A percentile compares a stretch with the other conserved stretches of the same genome.
phyloP scores from a whole-genome alignment of 2,113 vertebrate species.

The Crotalus helleri region DNA sequence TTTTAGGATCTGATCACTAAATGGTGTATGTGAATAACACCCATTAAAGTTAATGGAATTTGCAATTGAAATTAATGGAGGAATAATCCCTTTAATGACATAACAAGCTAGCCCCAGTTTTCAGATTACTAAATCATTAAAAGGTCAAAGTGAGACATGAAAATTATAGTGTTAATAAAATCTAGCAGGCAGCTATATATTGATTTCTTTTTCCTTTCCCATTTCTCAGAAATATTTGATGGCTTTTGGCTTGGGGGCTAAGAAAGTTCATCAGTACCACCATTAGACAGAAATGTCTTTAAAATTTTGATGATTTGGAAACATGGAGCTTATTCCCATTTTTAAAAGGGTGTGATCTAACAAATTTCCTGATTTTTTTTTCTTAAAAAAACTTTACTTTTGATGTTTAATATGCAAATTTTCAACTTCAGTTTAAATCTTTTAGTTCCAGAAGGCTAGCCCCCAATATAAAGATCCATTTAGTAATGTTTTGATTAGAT shows the following conservation, averaged over 20 bases:
- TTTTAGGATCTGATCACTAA: background rate
- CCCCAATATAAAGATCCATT: background rate
- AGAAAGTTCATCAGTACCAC: background rate
- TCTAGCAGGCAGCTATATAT: background rate
- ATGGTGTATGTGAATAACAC: background rate
- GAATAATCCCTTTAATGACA: background rate
- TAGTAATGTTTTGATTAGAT: background rate
- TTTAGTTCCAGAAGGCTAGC: background rate
- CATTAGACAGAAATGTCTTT: background rate
- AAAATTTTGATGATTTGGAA: background rate
- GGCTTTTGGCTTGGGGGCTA: background rate
- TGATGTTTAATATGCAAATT: background rate
- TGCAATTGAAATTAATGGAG: background rate
- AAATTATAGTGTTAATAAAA: slow-evolving; percentile 7
- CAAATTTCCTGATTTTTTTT: background rate
- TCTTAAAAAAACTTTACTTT: background rate
- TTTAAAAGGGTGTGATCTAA: background rate
- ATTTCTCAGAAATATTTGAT: background rate
- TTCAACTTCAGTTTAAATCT: background rate
- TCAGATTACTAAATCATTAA: background rate
- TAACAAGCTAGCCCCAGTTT: background rate
- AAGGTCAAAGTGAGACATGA: background rate
- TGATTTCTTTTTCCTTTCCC: background rate
- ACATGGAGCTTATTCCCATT: background rate
- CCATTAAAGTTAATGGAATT: slow-evolving; percentile 16